Evolutionary conservation across 2,113 vertebrate genomes (phyloP).

Genomic region (Alligator sinensis): DNA sequence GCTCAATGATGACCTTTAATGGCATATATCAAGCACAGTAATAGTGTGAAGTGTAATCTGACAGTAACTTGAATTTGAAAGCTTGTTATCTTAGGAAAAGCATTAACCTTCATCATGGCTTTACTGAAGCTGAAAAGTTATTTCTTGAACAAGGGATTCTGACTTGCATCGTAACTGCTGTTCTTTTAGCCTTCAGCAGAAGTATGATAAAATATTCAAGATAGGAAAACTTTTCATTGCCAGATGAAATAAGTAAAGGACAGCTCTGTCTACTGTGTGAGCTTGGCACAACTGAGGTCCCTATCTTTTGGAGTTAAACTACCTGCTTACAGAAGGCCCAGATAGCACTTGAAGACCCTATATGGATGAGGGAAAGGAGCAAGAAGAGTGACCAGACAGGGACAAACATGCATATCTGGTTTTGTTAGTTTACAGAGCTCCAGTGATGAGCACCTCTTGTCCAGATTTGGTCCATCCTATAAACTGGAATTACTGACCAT

Average conservation of each 20-base stretch:
- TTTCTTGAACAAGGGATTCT: not conserved
- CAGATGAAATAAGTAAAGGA: not conserved
- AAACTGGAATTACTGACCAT: not conserved
- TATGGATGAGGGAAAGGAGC: not conserved
- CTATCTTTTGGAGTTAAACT: not conserved
- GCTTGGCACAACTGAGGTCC: not conserved
- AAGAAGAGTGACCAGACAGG: not conserved
- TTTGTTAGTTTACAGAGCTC: not conserved
- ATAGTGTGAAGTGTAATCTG: not conserved
- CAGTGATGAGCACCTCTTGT: not conserved
- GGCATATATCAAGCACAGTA: not conserved
- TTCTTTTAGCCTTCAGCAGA: not conserved
- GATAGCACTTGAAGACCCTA: not conserved
- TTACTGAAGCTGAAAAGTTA: not conserved
- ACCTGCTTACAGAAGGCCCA: not conserved
- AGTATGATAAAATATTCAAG: not conserved
- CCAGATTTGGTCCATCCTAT: not conserved
- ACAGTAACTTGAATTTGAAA: not conserved
- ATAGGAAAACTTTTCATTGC: not conserved
- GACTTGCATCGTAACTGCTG: not conserved
- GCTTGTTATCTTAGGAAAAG: not conserved
- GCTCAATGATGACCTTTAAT: not conserved
- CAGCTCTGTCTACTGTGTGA: not conserved
- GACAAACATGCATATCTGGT: not conserved
- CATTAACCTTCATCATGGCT: accelerated